Evolutionary conservation across 1,140 invertebrate species (phyloP), one percentile per base, ranked within the genome.

Genomic region (Trypoxylus dichotomus): DNA sequence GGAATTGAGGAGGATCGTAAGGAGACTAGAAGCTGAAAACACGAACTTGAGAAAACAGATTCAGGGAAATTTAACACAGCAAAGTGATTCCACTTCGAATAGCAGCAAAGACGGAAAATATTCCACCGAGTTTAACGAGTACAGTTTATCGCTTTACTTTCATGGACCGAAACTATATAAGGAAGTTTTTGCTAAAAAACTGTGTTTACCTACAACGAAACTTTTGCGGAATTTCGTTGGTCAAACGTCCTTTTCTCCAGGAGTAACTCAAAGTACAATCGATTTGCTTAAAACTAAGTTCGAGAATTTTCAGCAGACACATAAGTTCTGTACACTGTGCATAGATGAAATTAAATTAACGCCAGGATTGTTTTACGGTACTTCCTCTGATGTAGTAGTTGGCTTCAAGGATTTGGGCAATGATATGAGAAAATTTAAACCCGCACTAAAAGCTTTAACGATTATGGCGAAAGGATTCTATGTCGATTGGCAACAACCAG

Each of bases 401-500:
- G 72, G 72, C 7, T 37, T 74, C 7, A 3, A 42, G 32, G 72
- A 74, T 41, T 21, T 21, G 11, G 72, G 72, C 13, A 37, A 43
- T 1, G 72, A 74, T 41, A 11, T 25, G 11, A 37, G 72, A 37
- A 29, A 37, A 24, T 74, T 74, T 74, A 74, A 74, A 21, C 29
- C 72, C 6, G 41, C 72, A 7, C 21, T 21, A 1, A 74, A 27
- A 41, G 72, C 37, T 10, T 42, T 74, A 27, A 29, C 24, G 10
- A 21, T 42, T 37, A 41, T 74, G 8, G 27, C 25, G n/a, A 74
- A 43, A 7, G 72, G 72, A 74, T 41, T 74, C 10, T 41, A 42
- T 37, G 6, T 29, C 21, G 19, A 74, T 41, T 74, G 72, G 72
- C n/a, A 43, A 21, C 72, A 74, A 74, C 72, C 72, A n/a, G 19